Conservation (phyloP, 2,113 vertebrate species). For the Elaphurus davidianus region DNA sequence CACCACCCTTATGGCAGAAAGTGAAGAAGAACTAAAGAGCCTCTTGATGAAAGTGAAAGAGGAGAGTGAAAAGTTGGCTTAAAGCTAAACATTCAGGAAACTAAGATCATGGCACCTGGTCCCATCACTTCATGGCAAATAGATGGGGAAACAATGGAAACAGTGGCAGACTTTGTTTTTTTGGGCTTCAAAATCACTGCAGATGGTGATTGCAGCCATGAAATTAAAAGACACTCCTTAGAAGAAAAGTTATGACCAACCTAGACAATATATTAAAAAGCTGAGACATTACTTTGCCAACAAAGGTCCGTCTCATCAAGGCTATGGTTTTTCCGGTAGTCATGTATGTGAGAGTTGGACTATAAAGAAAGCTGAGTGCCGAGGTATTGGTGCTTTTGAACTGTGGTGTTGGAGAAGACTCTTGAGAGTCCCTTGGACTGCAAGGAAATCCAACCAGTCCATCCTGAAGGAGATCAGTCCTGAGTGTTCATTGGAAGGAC, state of each 20-base stretch:
- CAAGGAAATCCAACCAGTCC: not conserved
- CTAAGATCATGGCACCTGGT: not conserved
- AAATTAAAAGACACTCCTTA: not conserved
- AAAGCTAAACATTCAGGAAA: not conserved
- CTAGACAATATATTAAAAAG: not conserved
- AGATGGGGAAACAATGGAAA: not conserved
- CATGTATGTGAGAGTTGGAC: not conserved
- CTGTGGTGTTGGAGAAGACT: not conserved
- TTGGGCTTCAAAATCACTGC: not conserved
- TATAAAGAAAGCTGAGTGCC: accelerated
- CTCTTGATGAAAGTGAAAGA: not conserved
- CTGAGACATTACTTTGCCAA: not conserved
- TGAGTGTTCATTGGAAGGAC: not conserved
- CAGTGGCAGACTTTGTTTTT: not conserved
- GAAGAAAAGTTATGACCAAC: not conserved
- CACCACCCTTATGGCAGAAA: not conserved
- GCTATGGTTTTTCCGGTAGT: not conserved
- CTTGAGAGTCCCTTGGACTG: not conserved
- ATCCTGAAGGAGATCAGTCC: not conserved
- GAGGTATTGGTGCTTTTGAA: not conserved
- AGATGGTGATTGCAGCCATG: not conserved
- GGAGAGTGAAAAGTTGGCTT: not conserved
- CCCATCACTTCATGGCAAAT: not conserved
- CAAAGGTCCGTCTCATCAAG: not conserved
- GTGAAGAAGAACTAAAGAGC: not conserved